Base-by-base conservation (phyloP, 2,113 vertebrate genomes). In the Varanus salvator region DNA sequence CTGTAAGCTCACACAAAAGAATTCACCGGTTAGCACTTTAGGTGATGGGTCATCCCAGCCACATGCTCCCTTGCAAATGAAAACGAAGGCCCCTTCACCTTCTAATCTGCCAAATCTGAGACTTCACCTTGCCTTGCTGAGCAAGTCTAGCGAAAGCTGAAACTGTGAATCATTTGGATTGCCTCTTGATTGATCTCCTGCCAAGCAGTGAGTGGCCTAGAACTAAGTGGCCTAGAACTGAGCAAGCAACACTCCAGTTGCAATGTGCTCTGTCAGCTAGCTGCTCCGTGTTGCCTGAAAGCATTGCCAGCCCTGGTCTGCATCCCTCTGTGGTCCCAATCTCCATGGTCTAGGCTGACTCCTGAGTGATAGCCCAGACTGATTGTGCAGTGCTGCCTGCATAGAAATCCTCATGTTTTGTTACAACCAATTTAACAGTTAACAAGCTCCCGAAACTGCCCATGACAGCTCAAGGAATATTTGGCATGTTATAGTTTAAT, bases 71-170 rank as follows among this genome's bases (percentile, higher is more conserved):
- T 75, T 64, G 50, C 80, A 74, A 83, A 83, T 89, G 75, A 64
- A 54, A 64, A 14, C 2, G 5, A 69, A 82, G 69, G 87, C 80
- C 87, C 66, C 69, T 89, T 89, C 87, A 89, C 87, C 80, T 89
- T n/a, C 52, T 60, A 64, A 57, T 74, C 34, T 74, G 72, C 71
- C 31, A 76, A 76, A 72, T 23, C 52, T 75, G 44, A 84, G 84
- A 82, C 48, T 29, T 89, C 44, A 34, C 72, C 44, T 68, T 89
- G 81, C n/a, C 88, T 38, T 29, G 4, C 81, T 38, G 57, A 77
- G 72, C 71, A 66, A n/a, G n/a, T 52, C 38, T 60, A n/a, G 3
- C 2, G 29, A 52, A 31, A 14, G 8, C 34, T 29, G 44, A 89
- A 89, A 14, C 60, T 6, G 48, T 44, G 74, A 38, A 44, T 84